Evolutionary conservation across 2,888 invertebrate genomes (phyloP).

Genomic region (Xestia rhomboidea): DNA sequence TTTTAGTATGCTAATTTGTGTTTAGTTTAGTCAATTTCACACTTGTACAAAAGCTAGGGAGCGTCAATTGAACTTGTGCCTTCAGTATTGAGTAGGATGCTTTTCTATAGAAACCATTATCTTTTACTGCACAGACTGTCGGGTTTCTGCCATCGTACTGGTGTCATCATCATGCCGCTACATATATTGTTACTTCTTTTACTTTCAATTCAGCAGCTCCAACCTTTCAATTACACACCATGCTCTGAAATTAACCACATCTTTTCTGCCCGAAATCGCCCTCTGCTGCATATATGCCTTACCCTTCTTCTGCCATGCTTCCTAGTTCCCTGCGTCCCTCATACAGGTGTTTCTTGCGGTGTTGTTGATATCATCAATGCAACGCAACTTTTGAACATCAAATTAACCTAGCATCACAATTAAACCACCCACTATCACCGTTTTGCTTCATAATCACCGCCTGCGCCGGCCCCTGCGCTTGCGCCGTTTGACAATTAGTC

Average conservation of each 20-base stretch:
- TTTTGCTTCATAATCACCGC: conserved; percentile 19
- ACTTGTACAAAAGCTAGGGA: background rate
- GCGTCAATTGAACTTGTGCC: background rate
- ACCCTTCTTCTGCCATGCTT: background rate
- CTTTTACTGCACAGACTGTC: background rate
- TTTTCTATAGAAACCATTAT: background rate
- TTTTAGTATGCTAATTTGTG: background rate
- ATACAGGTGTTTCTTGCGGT: background rate
- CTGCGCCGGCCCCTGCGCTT: conserved; percentile 32
- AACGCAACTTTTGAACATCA: background rate
- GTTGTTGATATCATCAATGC: background rate
- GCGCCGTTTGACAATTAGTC: conserved; percentile 66
- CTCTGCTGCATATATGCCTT: background rate
- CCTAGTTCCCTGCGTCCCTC: background rate
- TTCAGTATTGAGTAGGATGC: background rate
- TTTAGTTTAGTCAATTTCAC: background rate
- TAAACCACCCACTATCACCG: conserved; percentile 8
- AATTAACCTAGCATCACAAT: conserved; percentile 1
- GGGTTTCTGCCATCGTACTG: background rate
- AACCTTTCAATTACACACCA: background rate
- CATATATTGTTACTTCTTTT: background rate
- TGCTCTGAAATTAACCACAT: background rate
- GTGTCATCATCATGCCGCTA: too few relatives aligned
- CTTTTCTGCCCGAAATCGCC: background rate
- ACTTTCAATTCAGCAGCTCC: background rate